These are phyloP conservation scores for Gryon sp. DNA, from an alignment of 1,140 invertebrate genomes.

Conservation along the genomic window DNA sequence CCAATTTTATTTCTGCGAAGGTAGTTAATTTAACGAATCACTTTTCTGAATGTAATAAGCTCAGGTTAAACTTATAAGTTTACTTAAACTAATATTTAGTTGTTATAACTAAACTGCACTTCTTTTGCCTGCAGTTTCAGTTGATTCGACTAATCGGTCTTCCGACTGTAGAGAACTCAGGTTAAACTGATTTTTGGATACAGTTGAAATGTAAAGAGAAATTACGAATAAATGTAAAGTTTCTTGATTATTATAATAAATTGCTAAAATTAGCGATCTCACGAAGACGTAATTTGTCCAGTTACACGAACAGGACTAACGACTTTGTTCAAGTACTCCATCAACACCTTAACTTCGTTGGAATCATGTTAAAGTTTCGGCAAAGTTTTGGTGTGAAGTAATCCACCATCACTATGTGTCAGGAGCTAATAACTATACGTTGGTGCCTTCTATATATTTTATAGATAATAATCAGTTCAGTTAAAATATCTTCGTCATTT, in stretches of 20 bases:
- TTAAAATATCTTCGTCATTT: slow-evolving; percentile 55
- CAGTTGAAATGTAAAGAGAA: too few relatives aligned
- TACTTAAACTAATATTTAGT: too few relatives aligned
- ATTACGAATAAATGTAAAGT: too few relatives aligned
- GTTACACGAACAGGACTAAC: slow-evolving; percentile 55
- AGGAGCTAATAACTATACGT: slow-evolving; percentile 56
- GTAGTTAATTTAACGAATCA: too few relatives aligned
- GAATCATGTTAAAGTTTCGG: slow-evolving; percentile 63
- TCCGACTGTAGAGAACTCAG: too few relatives aligned
- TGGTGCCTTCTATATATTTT: slow-evolving; percentile 53
- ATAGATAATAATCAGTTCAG: slow-evolving; percentile 50
- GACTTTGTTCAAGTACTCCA: slow-evolving; percentile 63
- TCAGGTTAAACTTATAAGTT: too few relatives aligned
- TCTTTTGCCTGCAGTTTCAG: too few relatives aligned
- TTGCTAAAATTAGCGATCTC: slow-evolving; percentile 53
- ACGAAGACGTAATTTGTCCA: slow-evolving; percentile 60
- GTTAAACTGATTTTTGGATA: too few relatives aligned
- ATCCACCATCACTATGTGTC: slow-evolving; percentile 61
- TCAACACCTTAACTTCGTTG: slow-evolving; percentile 63
- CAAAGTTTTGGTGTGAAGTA: slow-evolving; percentile 59
- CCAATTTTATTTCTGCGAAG: too few relatives aligned
- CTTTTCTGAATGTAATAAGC: too few relatives aligned
- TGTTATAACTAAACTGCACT: too few relatives aligned
- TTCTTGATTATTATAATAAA: slow-evolving; percentile 32
- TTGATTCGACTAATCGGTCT: too few relatives aligned